phyloP scores from a whole-genome alignment of 2,797 vertebrate species.

The Eupleurogrammus muticus region DNA sequence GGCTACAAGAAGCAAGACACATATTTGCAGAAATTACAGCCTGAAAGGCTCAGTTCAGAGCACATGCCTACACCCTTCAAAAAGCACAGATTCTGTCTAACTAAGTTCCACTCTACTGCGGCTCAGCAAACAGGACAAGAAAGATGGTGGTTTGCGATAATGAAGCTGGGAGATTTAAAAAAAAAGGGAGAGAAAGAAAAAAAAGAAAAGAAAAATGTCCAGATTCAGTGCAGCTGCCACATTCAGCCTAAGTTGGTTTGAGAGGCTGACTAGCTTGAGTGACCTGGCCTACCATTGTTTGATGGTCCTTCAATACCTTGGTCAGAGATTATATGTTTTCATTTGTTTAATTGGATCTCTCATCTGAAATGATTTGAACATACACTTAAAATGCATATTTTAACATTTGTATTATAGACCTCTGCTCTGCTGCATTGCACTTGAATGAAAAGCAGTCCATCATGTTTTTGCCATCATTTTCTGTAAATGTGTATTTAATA shows the following conservation, averaged over 20 bases:
- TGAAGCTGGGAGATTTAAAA: background rate
- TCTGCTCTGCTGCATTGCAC: background rate
- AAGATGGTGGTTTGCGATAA: background rate
- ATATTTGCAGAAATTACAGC: background rate
- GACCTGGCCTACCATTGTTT: background rate
- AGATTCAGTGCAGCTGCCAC: background rate
- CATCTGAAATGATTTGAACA: background rate
- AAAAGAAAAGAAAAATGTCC: background rate
- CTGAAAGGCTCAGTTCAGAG: constrained; percentile 21
- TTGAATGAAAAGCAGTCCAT: background rate
- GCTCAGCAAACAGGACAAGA: background rate
- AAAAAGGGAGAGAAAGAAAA: background rate
- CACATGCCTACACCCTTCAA: constrained; percentile 1
- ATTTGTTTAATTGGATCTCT: background rate
- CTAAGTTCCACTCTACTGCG: background rate
- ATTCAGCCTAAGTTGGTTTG: background rate
- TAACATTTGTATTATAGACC: background rate
- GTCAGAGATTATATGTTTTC: background rate
- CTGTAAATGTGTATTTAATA: background rate
- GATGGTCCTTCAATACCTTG: background rate
- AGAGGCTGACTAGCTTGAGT: background rate
- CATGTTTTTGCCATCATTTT: background rate
- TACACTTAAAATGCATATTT: background rate
- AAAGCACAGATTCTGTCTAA: constrained; percentile 34
- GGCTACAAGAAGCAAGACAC: background rate